These are phyloP conservation scores for Euborellia annulipes DNA, from an alignment of 1,140 invertebrate species.

Conservation along the genomic window DNA sequence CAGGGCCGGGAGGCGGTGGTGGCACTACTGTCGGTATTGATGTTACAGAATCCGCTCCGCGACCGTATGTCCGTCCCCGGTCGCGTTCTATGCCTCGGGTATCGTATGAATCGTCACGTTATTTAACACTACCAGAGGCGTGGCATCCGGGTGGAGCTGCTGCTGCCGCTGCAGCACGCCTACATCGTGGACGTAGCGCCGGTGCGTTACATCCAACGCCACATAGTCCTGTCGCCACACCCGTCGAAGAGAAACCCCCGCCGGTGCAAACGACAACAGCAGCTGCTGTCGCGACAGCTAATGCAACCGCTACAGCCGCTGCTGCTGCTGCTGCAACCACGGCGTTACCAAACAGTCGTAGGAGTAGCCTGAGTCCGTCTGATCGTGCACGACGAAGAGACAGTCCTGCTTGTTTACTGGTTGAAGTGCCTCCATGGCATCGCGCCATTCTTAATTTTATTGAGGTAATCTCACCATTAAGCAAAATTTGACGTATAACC, in stretches of 20 bases:
- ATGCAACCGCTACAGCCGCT: background rate
- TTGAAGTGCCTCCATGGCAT: slow-evolving; percentile 29
- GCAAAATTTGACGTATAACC: too few relatives aligned
- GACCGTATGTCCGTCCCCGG: slow-evolving; percentile 25
- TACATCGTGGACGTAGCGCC: background rate
- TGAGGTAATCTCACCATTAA: too few relatives aligned
- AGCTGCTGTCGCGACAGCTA: too few relatives aligned
- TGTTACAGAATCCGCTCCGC: too few relatives aligned
- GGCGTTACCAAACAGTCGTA: slow-evolving; percentile 16
- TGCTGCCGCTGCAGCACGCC: background rate
- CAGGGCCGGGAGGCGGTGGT: slow-evolving; percentile 7
- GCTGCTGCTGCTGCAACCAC: slow-evolving; percentile 7
- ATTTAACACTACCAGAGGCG: slow-evolving; percentile 24
- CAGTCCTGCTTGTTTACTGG: slow-evolving; percentile 23
- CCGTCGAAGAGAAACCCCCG: slow-evolving; percentile 2
- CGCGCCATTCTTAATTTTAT: slow-evolving; percentile 28
- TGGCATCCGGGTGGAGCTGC: slow-evolving; percentile 10
- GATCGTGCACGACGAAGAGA: slow-evolving; percentile 25
- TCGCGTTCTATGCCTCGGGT: slow-evolving; percentile 35
- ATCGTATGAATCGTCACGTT: slow-evolving; percentile 28
- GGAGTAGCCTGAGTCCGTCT: slow-evolving; percentile 27
- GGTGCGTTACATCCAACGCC: background rate
- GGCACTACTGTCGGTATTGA: too few relatives aligned
- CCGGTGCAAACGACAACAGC: too few relatives aligned
- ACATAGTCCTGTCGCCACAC: background rate